Conservation (phyloP, 2,113 vertebrate genomes). For the Daphoenositta chrysoptera region DNA sequence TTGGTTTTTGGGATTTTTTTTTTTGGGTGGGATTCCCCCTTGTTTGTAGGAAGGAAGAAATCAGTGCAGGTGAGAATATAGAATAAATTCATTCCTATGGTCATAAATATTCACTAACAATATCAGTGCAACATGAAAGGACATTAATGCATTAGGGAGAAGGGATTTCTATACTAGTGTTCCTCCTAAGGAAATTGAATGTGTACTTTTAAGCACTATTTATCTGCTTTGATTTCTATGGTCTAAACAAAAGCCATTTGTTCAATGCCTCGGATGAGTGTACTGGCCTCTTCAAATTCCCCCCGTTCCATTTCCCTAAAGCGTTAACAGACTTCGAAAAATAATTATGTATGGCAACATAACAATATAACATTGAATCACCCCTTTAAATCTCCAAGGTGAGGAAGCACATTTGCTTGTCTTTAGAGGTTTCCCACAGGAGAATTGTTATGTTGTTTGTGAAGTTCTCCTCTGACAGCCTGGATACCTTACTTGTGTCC, state of each 20-base stretch:
- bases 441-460: neutral
- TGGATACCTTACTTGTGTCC: neutral
- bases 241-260: neutral
- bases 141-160: neutral
- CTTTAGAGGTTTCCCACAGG: neutral
- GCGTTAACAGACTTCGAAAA: neutral
- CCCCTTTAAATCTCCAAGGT: neutral
- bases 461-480: neutral
- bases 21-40: accelerated
- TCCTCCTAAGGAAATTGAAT: neutral
- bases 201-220: neutral
- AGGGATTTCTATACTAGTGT: neutral
- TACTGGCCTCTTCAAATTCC: neutral
- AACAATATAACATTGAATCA: neutral
- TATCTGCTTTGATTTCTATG: neutral
- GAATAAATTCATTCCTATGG: neutral
- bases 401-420: neutral
- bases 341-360: neutral
- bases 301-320: neutral
- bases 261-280: neutral
- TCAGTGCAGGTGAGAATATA: accelerated
- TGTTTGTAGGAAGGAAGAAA: neutral
- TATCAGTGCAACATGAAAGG: neutral
- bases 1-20: accelerated
- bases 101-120: neutral